A percentile compares a stretch with the other conserved stretches of the same genome.
Conservation (phyloP, 2,888 invertebrate species). For the Ariolimax columbianus region DNA sequence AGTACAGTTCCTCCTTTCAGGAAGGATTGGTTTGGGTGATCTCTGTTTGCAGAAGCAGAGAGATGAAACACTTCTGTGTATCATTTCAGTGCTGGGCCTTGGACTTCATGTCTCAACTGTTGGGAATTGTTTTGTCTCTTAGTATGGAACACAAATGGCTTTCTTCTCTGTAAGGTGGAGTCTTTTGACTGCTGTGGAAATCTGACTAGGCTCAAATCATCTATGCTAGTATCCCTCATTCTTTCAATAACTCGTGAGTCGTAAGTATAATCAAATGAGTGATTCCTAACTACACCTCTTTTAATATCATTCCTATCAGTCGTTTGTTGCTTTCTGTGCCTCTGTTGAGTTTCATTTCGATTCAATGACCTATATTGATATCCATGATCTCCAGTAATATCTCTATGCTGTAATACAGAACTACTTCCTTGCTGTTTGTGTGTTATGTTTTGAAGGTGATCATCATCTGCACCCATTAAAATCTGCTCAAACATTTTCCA, state of each 20-base stretch:
- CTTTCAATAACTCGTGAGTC: not conserved
- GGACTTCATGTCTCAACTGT: constrained; percentile 1
- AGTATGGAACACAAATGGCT: constrained; percentile 21
- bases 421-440: not conserved
- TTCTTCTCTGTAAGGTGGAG: not conserved
- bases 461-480: constrained; percentile 26
- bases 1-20: not conserved
- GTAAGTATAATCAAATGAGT: constrained; percentile 31
- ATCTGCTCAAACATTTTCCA: constrained; percentile 44
- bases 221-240: not conserved
- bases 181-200: not conserved
- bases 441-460: not conserved
- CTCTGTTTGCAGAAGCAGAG: too few relatives aligned
- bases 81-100: not conserved
- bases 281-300: constrained; percentile 20
- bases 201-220: constrained; percentile 29
- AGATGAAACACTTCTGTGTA: not conserved
- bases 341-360: not conserved
- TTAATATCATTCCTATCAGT: not conserved
- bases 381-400: not conserved
- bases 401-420: not conserved
- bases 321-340: constrained; percentile 5
- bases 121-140: constrained; percentile 25
- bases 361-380: not conserved
- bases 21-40: not conserved